phyloP scores from a whole-genome alignment of 1,140 invertebrate species.

The Chironomus tepperi region DNA sequence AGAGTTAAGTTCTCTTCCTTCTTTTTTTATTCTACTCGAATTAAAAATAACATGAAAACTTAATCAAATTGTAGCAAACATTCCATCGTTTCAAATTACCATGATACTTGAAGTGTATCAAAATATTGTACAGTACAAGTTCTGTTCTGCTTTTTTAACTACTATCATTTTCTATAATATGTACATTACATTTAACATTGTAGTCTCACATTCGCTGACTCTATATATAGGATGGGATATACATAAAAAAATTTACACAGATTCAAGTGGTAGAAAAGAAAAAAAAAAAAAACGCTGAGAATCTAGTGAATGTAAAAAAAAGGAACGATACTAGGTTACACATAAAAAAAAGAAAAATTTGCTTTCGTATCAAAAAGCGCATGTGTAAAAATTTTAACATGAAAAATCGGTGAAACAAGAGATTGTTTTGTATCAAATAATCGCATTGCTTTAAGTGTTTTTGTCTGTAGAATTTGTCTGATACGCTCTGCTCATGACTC shows the following conservation, averaged over 20 bases:
- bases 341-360: background rate
- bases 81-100: background rate
- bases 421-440: constrained; percentile 19
- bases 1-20: background rate
- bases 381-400: constrained; percentile 17
- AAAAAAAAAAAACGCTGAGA: background rate
- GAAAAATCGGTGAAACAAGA: constrained; percentile 18
- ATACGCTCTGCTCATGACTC: constrained; percentile 8
- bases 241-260: background rate
- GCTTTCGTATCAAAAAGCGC: background rate
- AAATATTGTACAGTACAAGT: background rate
- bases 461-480: constrained; percentile 22
- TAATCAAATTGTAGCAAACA: constrained; percentile 13
- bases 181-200: too few species aligned
- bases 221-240: too few species aligned
- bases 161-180: background rate
- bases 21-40: background rate
- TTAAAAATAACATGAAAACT: constrained; percentile 14
- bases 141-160: background rate
- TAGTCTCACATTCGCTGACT: too few species aligned
- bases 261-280: background rate
- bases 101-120: background rate
- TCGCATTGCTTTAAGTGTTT: constrained; percentile 23
- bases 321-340: constrained; percentile 1
- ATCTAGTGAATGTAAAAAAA: background rate